phyloP scores from a whole-genome alignment of 2,797 vertebrate species.

The Onychomys leucogaster region DNA sequence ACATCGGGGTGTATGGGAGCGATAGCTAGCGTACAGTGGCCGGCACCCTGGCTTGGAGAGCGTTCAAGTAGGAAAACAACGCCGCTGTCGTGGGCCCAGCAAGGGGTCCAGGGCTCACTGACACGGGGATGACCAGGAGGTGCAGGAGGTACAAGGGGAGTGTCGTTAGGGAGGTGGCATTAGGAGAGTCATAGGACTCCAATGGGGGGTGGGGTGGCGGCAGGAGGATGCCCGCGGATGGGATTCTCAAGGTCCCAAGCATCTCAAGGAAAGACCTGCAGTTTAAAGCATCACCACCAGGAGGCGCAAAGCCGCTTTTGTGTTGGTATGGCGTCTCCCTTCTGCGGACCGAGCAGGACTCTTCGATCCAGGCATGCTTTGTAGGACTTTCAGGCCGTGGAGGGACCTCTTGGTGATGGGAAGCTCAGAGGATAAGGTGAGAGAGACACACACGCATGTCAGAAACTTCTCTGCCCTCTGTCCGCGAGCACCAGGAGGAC shows the following conservation, averaged over 20 bases:
- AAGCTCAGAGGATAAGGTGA: neutral
- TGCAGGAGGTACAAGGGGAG: neutral
- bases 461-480: neutral
- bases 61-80: neutral
- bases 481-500: neutral
- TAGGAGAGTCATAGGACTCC: neutral
- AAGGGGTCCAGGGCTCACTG: fast-evolving
- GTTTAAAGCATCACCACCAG: conserved; percentile 56
- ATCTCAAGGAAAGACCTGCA: neutral
- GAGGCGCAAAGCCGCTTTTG: conserved; percentile 13
- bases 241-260: neutral
- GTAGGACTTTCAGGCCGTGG: neutral
- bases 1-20: no score
- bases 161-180: neutral
- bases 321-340: neutral
- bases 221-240: neutral
- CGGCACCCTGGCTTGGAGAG: neutral
- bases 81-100: neutral
- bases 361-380: neutral
- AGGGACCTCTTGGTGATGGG: neutral
- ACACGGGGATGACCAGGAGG: neutral
- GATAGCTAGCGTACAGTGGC: neutral
- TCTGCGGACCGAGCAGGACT: fast-evolving
- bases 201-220: neutral
- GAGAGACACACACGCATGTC: neutral